Percentiles rank a stretch among this genome's conserved stretches.
Evolutionary conservation across 2,797 vertebrate species (phyloP).

Genomic region (Protonibea diacanthus): DNA sequence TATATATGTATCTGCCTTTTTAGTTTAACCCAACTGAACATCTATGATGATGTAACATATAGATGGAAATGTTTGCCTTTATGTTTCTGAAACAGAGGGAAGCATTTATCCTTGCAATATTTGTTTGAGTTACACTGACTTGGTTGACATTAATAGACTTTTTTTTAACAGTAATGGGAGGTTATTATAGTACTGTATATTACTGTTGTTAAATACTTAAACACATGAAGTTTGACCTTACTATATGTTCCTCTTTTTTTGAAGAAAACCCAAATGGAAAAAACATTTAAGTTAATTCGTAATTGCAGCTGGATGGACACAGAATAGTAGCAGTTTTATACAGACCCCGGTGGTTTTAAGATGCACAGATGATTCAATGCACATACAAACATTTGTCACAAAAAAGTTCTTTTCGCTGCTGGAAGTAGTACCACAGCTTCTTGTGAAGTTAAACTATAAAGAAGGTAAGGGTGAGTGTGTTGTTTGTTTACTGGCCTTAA

Average conservation of each 20-base stretch:
- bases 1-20: constrained; percentile 32
- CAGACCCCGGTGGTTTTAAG: constrained; percentile 2
- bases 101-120: constrained; percentile 35
- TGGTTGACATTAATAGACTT: constrained; percentile 3
- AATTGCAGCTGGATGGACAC: constrained; percentile 12
- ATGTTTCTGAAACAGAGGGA: constrained; percentile 28
- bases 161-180: constrained; percentile 22
- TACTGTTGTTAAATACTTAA: constrained; percentile 8
- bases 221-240: not conserved
- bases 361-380: constrained; percentile 31
- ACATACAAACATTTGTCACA: constrained; percentile 25
- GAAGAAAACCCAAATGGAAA: constrained; percentile 1
- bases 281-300: not conserved
- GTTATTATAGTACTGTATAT: constrained; percentile 12
- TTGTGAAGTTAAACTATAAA: constrained; percentile 20
- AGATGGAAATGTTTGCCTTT: constrained; percentile 28
- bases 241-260: constrained; percentile 11
- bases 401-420: constrained; percentile 20
- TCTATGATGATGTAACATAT: constrained; percentile 25
- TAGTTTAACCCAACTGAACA: constrained; percentile 19
- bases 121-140: constrained; percentile 27
- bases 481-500: constrained; percentile 41
- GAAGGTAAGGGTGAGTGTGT: not conserved
- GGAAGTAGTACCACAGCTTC: constrained; percentile 3
- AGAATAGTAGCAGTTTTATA: constrained; percentile 23